phyloP scores from a whole-genome alignment of 2,888 invertebrate genomes.

The Dorcus hopei region DNA sequence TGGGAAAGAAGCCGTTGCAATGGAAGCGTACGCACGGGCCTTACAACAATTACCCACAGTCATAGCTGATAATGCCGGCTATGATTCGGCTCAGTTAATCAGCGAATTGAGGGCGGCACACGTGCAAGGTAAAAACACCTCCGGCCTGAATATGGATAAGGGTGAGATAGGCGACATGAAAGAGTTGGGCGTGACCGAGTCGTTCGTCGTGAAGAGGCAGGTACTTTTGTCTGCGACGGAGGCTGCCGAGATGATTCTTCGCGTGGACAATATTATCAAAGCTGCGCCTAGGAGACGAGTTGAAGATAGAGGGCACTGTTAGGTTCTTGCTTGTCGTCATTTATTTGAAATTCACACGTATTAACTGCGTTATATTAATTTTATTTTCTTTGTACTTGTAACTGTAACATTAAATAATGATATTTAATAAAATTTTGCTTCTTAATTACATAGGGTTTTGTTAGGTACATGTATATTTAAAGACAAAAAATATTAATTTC shows the following conservation, averaged over 20 bases:
- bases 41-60: constrained; percentile 88
- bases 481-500: no score
- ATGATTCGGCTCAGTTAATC: constrained; percentile 92
- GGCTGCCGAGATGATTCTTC: constrained; percentile 97
- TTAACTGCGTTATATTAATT: no score
- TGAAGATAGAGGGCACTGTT: constrained; percentile 83
- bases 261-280: constrained; percentile 96
- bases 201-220: constrained; percentile 94
- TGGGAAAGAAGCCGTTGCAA: constrained; percentile 96
- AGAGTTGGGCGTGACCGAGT: constrained; percentile 90
- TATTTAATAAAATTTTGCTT: no score
- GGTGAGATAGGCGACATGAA: constrained; percentile 90
- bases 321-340: constrained; percentile 35
- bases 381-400: no score
- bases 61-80: constrained; percentile 98
- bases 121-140: constrained; percentile 66
- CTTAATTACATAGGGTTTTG: no score
- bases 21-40: constrained; percentile 91
- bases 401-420: no score
- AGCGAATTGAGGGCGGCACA: constrained; percentile 91
- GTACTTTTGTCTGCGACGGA: constrained; percentile 92
- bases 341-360: background rate
- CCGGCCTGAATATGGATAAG: constrained; percentile 86
- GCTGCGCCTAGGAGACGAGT: constrained; percentile 85
- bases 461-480: no score